Conservation (phyloP, 2,113 vertebrate species). For the Brachionichthys hirsutus region DNA sequence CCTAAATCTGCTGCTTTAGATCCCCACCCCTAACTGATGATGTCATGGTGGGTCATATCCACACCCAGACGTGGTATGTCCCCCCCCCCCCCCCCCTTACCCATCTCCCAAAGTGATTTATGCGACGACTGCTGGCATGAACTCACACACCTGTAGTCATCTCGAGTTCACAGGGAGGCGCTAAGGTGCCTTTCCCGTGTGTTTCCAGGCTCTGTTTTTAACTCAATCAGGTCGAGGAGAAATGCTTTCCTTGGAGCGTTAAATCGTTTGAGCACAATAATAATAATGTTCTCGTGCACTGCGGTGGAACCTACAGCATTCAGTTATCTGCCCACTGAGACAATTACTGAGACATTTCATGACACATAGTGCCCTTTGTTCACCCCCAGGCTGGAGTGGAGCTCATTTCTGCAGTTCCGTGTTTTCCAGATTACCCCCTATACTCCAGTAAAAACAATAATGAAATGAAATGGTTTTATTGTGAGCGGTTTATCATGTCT, state of each 20-base stretch:
- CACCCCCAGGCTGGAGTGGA: neutral
- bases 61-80: conserved; percentile 53
- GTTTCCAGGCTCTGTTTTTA: conserved; percentile 47
- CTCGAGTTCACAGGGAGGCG: conserved; percentile 46
- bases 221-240: conserved; percentile 47
- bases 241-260: conserved; percentile 61
- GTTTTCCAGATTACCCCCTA: conserved; percentile 8
- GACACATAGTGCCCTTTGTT: conserved; percentile 53
- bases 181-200: conserved; percentile 52
- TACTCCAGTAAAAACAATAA: conserved; percentile 36
- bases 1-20: conserved; percentile 2
- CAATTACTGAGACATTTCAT: conserved; percentile 43
- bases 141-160: conserved; percentile 47
- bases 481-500: neutral
- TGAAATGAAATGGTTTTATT: conserved; percentile 18
- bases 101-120: conserved; percentile 49
- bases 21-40: conserved; percentile 1
- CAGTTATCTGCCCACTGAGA: conserved; percentile 36
- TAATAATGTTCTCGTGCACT: conserved; percentile 2
- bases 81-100: conserved; percentile 43
- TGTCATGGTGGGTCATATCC: conserved; percentile 33
- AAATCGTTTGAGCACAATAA: conserved; percentile 32
- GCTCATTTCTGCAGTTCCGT: conserved; percentile 6
- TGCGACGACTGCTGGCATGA: conserved; percentile 18
- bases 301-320: neutral